phyloP scores from a whole-genome alignment of 2,797 vertebrate species.

The Hoplostethus mediterraneus region DNA sequence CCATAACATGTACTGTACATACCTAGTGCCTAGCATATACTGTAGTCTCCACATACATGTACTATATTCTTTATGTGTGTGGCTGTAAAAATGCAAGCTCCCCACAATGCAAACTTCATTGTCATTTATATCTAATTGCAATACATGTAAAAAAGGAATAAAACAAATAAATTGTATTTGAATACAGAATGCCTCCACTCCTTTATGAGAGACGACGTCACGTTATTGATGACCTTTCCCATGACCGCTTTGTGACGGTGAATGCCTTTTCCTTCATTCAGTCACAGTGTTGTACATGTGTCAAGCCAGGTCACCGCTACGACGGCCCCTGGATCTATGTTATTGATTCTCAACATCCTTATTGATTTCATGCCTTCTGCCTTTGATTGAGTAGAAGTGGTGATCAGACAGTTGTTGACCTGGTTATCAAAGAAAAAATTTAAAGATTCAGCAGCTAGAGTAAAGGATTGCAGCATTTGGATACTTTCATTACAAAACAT shows the following conservation, averaged over 20 bases:
- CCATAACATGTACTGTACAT: conserved; percentile 60
- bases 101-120: conserved; percentile 61
- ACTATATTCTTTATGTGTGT: conserved; percentile 60
- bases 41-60: conserved; percentile 64
- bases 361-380: conserved; percentile 16
- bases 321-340: conserved; percentile 3
- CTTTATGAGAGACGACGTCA: too few species aligned
- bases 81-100: conserved; percentile 66
- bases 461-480: background rate
- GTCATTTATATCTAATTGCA: conserved; percentile 68
- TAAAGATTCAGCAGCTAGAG: background rate
- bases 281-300: conserved; percentile 14
- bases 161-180: conserved; percentile 70
- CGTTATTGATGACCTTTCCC: too few species aligned
- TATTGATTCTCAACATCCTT: conserved; percentile 4
- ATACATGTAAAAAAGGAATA: conserved; percentile 56
- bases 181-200: conserved; percentile 46
- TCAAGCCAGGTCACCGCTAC: background rate
- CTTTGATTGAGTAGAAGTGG: background rate
- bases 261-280: conserved; percentile 29
- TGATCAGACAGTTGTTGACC: background rate
- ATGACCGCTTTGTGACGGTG: conserved; percentile 32
- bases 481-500: too few species aligned
- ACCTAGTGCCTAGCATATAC: conserved; percentile 74
- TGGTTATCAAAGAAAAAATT: conserved; percentile 15